Evolutionary conservation across 2,888 invertebrate species (phyloP).

Genomic region (Caenorhabditis auriculariae): DNA sequence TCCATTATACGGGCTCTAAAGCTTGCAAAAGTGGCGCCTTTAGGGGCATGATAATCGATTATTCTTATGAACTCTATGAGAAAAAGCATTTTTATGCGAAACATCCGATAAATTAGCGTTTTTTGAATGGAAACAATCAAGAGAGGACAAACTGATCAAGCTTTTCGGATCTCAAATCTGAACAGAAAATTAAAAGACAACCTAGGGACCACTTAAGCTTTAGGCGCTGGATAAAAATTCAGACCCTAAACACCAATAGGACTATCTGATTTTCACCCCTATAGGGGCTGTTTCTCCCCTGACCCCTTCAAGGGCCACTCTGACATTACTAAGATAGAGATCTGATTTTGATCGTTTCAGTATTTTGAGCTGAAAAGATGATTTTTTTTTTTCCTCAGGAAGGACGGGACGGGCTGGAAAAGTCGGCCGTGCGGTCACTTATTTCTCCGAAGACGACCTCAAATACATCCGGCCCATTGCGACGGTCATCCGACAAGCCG

Average conservation of each 20-base stretch:
- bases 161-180: background rate
- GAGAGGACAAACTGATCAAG: background rate
- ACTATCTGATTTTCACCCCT: too few relatives aligned
- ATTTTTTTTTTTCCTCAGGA: slow-evolving; percentile 67
- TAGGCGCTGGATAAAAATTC: background rate
- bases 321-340: too few relatives aligned
- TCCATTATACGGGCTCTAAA: too few relatives aligned
- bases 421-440: slow-evolving; percentile 84
- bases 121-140: background rate
- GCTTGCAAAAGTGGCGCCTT: too few relatives aligned
- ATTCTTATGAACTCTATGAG: too few relatives aligned
- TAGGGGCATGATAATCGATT: too few relatives aligned
- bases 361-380: too few relatives aligned
- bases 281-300: too few relatives aligned
- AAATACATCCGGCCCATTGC: slow-evolving; percentile 80
- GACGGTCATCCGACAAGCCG: slow-evolving; percentile 83
- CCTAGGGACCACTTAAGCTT: background rate
- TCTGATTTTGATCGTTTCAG: background rate
- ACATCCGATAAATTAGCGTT: too few relatives aligned
- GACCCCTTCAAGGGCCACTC: too few relatives aligned
- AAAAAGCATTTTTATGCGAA: too few relatives aligned
- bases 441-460: slow-evolving; percentile 88
- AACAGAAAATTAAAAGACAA: background rate
- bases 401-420: slow-evolving; percentile 91
- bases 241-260: background rate